These are phyloP conservation scores for Drosophila truncata DNA, from an alignment of 1,140 invertebrate species.

Conservation along the genomic window DNA sequence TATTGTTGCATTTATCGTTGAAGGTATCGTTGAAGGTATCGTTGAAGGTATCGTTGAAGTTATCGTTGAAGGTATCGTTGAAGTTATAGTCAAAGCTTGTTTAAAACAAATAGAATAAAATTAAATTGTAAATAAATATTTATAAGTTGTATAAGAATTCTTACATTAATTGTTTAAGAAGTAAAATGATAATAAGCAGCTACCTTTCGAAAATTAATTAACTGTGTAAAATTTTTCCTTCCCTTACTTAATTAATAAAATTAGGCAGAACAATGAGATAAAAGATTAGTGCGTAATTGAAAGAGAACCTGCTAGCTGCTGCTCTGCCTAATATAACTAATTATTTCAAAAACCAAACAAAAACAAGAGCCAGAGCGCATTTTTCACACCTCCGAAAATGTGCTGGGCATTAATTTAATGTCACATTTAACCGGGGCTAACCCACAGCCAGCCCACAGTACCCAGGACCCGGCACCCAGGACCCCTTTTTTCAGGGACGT, in stretches of 20 bases:
- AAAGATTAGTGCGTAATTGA: background rate
- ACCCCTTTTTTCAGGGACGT: slow-evolving; percentile 16
- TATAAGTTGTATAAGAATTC: background rate
- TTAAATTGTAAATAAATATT: too few relatives aligned
- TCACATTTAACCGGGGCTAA: slow-evolving; percentile 50
- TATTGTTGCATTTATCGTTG: too few relatives aligned
- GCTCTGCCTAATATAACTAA: slow-evolving; percentile 60
- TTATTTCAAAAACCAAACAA: slow-evolving; percentile 55
- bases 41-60: too few relatives aligned
- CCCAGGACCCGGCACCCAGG: background rate
- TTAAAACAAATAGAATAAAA: too few relatives aligned
- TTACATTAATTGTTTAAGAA: background rate
- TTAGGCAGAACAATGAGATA: background rate
- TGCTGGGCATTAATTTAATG: slow-evolving; percentile 74
- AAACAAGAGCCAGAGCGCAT: slow-evolving; percentile 1
- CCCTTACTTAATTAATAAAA: background rate
- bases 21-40: too few relatives aligned
- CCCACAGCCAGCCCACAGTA: background rate
- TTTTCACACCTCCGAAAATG: slow-evolving; percentile 54
- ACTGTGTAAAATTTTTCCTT: slow-evolving; percentile 37
- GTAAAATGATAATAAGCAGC: too few relatives aligned
- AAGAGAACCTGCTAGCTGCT: slow-evolving; percentile 4
- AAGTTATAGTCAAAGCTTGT: too few relatives aligned
- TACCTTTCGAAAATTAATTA: slow-evolving; percentile 25
- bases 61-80: too few relatives aligned